phyloP scores from a whole-genome alignment of 2,797 vertebrate genomes.

The Micromesistius poutassou region DNA sequence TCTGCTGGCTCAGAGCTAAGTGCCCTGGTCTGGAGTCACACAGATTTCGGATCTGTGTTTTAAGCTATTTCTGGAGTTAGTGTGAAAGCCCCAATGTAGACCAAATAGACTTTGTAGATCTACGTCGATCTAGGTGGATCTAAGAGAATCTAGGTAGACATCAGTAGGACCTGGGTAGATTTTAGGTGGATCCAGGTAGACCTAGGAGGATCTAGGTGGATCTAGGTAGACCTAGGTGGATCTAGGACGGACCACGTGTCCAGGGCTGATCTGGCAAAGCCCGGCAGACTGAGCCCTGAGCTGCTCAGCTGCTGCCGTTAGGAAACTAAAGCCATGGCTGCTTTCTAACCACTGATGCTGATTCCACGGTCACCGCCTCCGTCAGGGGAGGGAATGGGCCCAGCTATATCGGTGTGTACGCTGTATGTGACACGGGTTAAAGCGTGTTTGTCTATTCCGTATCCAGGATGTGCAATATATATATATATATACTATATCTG shows the following conservation, averaged over 20 bases:
- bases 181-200: too few species aligned
- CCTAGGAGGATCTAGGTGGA: too few species aligned
- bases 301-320: conserved; percentile 42
- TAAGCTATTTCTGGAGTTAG: not conserved
- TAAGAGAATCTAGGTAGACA: too few species aligned
- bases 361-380: conserved; percentile 34
- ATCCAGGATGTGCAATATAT: not conserved
- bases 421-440: not conserved
- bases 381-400: conserved; percentile 29
- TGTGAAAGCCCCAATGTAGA: conserved; percentile 2
- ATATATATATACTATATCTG: not conserved
- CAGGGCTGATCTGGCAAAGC: conserved; percentile 23
- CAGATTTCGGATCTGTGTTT: not conserved
- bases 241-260: too few species aligned
- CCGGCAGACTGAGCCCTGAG: conserved; percentile 34
- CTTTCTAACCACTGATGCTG: conserved; percentile 48
- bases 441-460: conserved; percentile 23
- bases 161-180: too few species aligned
- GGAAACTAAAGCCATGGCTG: conserved; percentile 68
- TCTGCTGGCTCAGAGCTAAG: not conserved
- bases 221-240: too few species aligned
- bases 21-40: not conserved
- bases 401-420: conserved; percentile 26
- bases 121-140: too few species aligned
- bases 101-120: too few species aligned